Evolutionary conservation across 2,113 vertebrate species (phyloP).

Genomic region (Eira barbara): DNA sequence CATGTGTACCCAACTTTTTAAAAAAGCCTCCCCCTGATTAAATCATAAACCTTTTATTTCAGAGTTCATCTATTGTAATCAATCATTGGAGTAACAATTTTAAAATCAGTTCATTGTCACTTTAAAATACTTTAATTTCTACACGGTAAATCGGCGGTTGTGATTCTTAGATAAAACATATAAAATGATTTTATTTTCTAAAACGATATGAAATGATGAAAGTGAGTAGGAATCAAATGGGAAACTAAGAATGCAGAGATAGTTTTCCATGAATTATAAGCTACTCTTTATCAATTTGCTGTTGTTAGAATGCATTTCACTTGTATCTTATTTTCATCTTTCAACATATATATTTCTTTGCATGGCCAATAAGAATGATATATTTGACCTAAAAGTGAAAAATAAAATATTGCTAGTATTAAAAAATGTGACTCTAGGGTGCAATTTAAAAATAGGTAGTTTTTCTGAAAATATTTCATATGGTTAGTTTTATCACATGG

Average conservation of each 20-base stretch:
- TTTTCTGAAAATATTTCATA: conserved; percentile 13
- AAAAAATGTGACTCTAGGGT: background rate
- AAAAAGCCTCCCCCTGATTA: background rate
- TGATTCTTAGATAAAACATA: background rate
- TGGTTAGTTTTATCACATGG: background rate
- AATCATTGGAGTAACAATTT: background rate
- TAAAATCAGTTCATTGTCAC: background rate
- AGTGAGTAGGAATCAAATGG: background rate
- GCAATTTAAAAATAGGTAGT: background rate
- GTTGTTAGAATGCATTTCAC: conserved; percentile 12
- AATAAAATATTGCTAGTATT: background rate
- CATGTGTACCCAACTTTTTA: background rate
- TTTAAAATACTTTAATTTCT: background rate
- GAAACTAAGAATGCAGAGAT: background rate
- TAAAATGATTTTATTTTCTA: background rate
- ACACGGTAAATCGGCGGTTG: background rate
- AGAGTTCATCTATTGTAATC: background rate
- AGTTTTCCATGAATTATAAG: background rate
- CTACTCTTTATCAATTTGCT: background rate
- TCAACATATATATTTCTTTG: background rate
- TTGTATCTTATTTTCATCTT: background rate
- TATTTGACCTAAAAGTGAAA: background rate
- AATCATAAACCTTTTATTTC: background rate
- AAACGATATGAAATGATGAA: background rate
- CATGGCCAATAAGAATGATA: background rate